phyloP scores from a whole-genome alignment of 2,797 vertebrate genomes.

The Chaunax sp. region DNA sequence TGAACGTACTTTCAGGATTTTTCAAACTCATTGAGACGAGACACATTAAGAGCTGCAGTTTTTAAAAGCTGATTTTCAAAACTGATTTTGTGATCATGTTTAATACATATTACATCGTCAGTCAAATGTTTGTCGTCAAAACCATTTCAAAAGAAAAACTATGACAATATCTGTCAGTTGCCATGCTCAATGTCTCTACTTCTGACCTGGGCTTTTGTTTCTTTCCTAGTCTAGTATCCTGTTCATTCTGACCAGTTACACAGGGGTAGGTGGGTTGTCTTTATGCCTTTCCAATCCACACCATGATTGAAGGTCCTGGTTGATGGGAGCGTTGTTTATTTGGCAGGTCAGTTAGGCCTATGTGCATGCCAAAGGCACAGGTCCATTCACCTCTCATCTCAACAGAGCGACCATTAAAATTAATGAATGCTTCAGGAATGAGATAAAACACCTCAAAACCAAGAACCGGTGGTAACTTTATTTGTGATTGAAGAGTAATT shows the following conservation, averaged over 20 bases:
- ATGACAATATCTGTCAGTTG: not conserved
- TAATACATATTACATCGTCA: not conserved
- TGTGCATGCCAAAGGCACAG: not conserved
- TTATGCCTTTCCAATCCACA: not conserved
- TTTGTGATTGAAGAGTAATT: constrained; percentile 2
- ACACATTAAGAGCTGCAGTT: not conserved
- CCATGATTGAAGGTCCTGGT: constrained; percentile 8
- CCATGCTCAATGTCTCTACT: not conserved
- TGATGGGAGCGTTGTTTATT: not conserved
- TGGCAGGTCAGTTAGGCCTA: not conserved
- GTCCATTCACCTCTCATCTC: not conserved
- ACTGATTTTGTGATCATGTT: not conserved
- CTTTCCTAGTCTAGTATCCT: not conserved
- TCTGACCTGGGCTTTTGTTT: not conserved
- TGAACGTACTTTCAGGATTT: not conserved
- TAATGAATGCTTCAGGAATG: constrained; percentile 3
- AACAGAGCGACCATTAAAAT: not conserved
- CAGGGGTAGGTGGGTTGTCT: not conserved
- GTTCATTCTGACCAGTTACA: not conserved
- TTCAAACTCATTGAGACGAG: not conserved
- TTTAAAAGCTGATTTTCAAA: no score
- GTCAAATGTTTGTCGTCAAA: not conserved
- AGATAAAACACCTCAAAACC: not conserved
- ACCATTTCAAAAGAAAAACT: not conserved
- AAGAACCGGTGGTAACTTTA: not conserved